phyloP scores from a whole-genome alignment of 2,888 invertebrate genomes.

The Erynnis tages region DNA sequence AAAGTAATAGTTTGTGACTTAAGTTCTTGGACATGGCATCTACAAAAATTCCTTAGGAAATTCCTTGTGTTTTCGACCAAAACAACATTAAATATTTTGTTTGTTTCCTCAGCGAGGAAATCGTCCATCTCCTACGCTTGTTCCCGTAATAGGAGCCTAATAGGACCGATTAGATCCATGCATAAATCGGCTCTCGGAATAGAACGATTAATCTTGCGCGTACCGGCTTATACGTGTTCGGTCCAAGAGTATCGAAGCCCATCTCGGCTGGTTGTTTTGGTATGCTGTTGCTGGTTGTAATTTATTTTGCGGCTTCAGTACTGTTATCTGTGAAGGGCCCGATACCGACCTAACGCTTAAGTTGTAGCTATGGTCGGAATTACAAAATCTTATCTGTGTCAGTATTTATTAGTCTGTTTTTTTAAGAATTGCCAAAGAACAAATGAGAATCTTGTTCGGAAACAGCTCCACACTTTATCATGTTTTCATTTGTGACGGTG shows the following conservation, averaged over 20 bases:
- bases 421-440: no score
- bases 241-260: conserved; percentile 15
- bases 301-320: conserved; percentile 17
- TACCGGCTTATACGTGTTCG: conserved; percentile 26
- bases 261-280: conserved; percentile 12
- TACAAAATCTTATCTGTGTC: no score
- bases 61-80: no score
- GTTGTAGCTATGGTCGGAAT: neutral
- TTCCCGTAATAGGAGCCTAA: conserved; percentile 26
- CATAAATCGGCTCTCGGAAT: conserved; percentile 66
- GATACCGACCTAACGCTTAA: conserved; percentile 1
- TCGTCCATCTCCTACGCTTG: conserved; percentile 22
- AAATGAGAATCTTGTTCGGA: no score
- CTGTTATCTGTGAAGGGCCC: conserved; percentile 10
- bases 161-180: conserved; percentile 29
- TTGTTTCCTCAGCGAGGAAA: conserved; percentile 10
- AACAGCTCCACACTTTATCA: no score
- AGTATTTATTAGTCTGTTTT: no score
- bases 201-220: conserved; percentile 56
- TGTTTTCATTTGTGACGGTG: no score
- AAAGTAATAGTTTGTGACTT: no score
- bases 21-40: no score
- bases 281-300: conserved; percentile 16
- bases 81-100: conserved; percentile 11
- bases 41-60: no score